Percentiles rank a stretch among this genome's conserved stretches.
These are phyloP conservation scores for Sceloporus tristichus DNA, from an alignment of 2,113 vertebrate genomes.

Conservation along the genomic window DNA sequence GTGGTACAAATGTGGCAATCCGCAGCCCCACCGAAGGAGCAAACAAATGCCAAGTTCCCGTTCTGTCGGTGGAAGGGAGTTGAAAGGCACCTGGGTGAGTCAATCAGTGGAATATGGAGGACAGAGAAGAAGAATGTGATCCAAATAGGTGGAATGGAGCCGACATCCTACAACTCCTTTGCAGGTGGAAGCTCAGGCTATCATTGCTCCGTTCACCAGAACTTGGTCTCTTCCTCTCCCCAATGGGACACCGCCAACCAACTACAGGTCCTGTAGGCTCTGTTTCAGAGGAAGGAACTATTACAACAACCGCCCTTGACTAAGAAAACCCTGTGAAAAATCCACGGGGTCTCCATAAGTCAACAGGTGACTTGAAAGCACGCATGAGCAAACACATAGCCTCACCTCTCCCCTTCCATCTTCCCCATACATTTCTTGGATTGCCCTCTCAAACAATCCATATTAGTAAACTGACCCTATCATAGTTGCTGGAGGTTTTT, in stretches of 20 bases:
- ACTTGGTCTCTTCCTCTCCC: not conserved
- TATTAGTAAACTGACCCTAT: not conserved
- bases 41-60: conserved; percentile 26
- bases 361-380: too few species aligned
- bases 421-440: too few species aligned
- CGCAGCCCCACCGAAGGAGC: conserved; percentile 47
- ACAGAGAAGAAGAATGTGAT: fast-evolving
- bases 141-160: not conserved
- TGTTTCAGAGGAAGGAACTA: too few species aligned
- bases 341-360: too few species aligned
- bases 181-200: not conserved
- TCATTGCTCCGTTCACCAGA: too few species aligned
- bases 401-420: not conserved
- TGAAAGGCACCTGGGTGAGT: not conserved
- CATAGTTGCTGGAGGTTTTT: not conserved
- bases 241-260: too few species aligned
- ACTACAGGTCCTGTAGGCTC: too few species aligned
- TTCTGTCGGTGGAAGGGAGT: fast-evolving
- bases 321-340: too few species aligned
- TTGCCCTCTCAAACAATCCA: too few species aligned
- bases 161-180: too few species aligned
- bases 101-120: fast-evolving
- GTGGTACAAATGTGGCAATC: conserved; percentile 67
- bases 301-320: too few species aligned
- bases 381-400: too few species aligned